Base-by-base conservation (phyloP, 2,797 vertebrate genomes). In the Takifugu rubripes region DNA sequence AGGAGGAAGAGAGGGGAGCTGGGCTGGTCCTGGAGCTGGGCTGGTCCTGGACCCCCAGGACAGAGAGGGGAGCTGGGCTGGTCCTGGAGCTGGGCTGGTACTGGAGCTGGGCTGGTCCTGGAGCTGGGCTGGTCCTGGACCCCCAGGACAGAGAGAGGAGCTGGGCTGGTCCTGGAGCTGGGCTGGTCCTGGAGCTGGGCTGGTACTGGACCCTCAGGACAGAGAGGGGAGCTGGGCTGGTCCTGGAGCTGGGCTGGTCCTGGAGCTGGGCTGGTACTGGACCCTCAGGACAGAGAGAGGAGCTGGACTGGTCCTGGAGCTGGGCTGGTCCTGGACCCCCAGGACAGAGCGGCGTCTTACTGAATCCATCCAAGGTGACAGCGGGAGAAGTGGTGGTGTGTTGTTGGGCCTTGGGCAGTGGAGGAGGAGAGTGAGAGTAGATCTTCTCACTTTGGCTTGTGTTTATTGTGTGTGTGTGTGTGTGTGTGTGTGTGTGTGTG, bases 331-430 rank as follows among this genome's bases (percentile, higher is more conserved):
- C n/a, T 3, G 5, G 42, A 59, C 73, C 82, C 65, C 61, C 43
- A 58, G 77, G 78, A 60, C 54, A 24, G 0, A 45, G 64, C 56
- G 4, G 2, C 70, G 62, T 77, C 70, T 61, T 40, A 29, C 49
- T 59, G 74, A 81, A 72, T 78, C 83, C 52, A 75, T 81, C 77
- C 75, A 73, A 82, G 78, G 76, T 81, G 82, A 85, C 75, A 78
- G 77, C 8, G 33, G 75, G 79, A 64, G 78, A 53, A 68, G 60
- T 62, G 70, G 54, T 66, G 71, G 64, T 69, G 78, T 46, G 45
- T n/a, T 49, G 58, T 27, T 36, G 54, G 70, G 74, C 76, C 68
- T 48, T 51, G 61, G 68, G 75, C 68, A 33, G 49, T 8, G 52
- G 12, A 1, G 45, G 59, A 49, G 64, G 52, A 45, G 31, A 48